Evolutionary conservation across 2,888 invertebrate species (phyloP), one percentile per base, ranked within the genome.

Genomic region (Hypsopygia costalis): DNA sequence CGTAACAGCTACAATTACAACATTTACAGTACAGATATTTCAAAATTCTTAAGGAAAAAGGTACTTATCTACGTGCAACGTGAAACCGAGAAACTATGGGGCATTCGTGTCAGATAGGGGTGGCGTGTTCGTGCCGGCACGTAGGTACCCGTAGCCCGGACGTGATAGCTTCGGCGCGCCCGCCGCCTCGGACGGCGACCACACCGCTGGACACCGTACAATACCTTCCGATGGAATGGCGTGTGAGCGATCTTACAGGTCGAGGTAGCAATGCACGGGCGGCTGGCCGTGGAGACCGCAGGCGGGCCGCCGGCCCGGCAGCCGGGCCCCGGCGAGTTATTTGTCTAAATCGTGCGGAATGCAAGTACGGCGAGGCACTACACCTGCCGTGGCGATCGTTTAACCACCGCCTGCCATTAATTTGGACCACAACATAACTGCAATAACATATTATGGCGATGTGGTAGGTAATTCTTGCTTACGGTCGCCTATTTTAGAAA

Each of bases 261-360:
- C 10, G 3, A 6, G 27, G 11, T 3, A 16, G 12, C 7, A 22
- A 8, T 10, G 20, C 9, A 10, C 2, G 6, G n/a, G 11, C 3
- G 5, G 12, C 6, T 16, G 36, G 25, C 25, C 4, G 11, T 1
- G 32, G n/a, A 36, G 44, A 16, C 16, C 3, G 16, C 16, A 2
- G 16, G 16, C 16, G 16, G 16, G 2, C 3, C 4, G 16, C 16
- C 3, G 33, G 33, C 35, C 12, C n/a, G n/a, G n/a, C n/a, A 43
- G 47, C 20, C 27, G 47, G 47, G 50, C 50, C 47, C 53, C 43
- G 50, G 47, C 49, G 38, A 51, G 56, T 47, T 66, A 63, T 63
- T 65, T 62, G 65, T 57, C 53, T 57, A 61, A 59, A 55, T 51
- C 56, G 63, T 41, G 51, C 40, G 62, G 65, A 66, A 67, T 67